These are phyloP conservation scores for Sebastes taczanowskii DNA, from an alignment of 2,797 vertebrate genomes.

Conservation along the genomic window DNA sequence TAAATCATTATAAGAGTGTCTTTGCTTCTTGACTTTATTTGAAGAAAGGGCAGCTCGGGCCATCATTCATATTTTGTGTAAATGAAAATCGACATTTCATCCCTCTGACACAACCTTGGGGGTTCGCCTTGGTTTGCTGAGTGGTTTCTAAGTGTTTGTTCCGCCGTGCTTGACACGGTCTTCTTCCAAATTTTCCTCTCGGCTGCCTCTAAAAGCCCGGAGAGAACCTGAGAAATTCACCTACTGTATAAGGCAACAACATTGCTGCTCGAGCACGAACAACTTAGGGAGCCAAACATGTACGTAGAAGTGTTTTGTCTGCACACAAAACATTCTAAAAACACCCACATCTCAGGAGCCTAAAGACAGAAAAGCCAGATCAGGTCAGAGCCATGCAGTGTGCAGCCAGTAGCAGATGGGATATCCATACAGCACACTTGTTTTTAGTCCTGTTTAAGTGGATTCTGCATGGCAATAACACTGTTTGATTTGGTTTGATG, in stretches of 20 bases:
- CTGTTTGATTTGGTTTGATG: background rate
- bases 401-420: background rate
- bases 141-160: conserved; percentile 32
- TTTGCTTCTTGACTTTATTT: conserved; percentile 42
- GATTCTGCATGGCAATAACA: background rate
- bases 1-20: conserved; percentile 43
- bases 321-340: conserved; percentile 7
- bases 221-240: background rate
- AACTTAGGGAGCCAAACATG: conserved; percentile 22
- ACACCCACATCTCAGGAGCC: background rate
- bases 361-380: background rate
- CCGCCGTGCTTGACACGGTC: background rate
- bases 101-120: conserved; percentile 35
- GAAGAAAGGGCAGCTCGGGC: conserved; percentile 19
- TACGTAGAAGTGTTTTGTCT: background rate
- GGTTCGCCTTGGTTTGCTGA: conserved; percentile 26
- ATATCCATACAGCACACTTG: no score
- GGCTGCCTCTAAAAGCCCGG: conserved; percentile 16
- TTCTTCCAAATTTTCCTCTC: conserved; percentile 37
- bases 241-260: background rate
- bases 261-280: conserved; percentile 18
- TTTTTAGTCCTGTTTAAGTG: background rate
- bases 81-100: conserved; percentile 61
- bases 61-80: conserved; percentile 45
- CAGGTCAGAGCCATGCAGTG: background rate